Percentiles rank a stretch among this genome's conserved stretches.
Conservation (phyloP, 2,888 invertebrate genomes). For the Morpho helenor region DNA sequence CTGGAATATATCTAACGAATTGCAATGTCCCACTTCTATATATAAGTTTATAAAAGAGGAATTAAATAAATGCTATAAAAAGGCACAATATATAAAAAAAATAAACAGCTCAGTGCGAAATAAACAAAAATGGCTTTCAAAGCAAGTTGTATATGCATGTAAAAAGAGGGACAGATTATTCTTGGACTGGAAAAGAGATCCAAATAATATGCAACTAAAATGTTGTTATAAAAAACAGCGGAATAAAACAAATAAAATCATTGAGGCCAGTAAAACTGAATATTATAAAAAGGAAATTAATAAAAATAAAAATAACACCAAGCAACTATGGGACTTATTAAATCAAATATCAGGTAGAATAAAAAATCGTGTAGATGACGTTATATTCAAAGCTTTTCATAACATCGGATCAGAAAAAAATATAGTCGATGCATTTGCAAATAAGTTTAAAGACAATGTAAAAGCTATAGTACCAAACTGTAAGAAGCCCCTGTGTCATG, state of each 20-base stretch:
- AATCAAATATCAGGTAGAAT: conserved; percentile 17
- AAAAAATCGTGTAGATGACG: conserved; percentile 12
- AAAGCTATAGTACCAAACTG: conserved; percentile 11
- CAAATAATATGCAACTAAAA: conserved; percentile 7
- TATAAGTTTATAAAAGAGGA: too few species aligned
- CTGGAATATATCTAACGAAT: too few species aligned
- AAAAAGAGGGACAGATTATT: too few species aligned
- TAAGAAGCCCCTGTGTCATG: conserved; percentile 4
- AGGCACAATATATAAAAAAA: too few species aligned
- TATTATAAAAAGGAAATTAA: conserved; percentile 11
- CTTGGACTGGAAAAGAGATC: conserved; percentile 1
- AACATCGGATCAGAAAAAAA: neutral
- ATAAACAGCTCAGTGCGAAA: too few species aligned
- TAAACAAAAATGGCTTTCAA: conserved; percentile 3
- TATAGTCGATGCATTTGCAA: conserved; percentile 6
- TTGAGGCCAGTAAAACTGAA: conserved; percentile 11
- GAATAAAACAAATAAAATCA: conserved; percentile 15
- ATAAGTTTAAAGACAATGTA: neutral
- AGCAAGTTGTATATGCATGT: neutral
- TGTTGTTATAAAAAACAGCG: conserved; percentile 15
- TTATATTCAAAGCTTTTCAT: conserved; percentile 12
- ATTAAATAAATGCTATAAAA: too few species aligned
- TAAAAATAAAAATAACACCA: conserved; percentile 12
- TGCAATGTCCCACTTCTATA: too few species aligned
- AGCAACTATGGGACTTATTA: conserved; percentile 13